A percentile compares a stretch with the other conserved stretches of the same genome.
Evolutionary conservation across 2,888 invertebrate genomes (phyloP).

Genomic region (Bombylius discolor): DNA sequence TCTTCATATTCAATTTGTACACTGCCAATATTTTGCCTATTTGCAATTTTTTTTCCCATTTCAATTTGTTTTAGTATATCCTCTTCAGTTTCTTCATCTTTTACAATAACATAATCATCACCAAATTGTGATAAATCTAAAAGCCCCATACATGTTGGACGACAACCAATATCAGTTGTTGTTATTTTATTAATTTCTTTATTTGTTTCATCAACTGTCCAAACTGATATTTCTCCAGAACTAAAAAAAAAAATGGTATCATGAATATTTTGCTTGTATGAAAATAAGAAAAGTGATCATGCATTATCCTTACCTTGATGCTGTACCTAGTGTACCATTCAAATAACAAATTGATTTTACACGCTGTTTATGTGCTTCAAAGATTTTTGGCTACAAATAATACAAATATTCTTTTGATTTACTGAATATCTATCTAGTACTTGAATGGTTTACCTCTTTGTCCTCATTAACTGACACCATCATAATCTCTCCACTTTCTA

Average conservation of each 20-base stretch:
- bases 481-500: constrained; percentile 59
- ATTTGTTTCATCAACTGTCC: constrained; percentile 37
- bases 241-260: constrained; percentile 32
- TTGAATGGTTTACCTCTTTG: constrained; percentile 26
- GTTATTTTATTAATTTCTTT: constrained; percentile 39
- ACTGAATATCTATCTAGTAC: not conserved
- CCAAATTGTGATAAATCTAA: constrained; percentile 36
- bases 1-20: constrained; percentile 3
- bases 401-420: not conserved
- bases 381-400: constrained; percentile 21
- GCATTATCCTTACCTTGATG: constrained; percentile 41
- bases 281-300: not conserved
- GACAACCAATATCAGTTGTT: constrained; percentile 50
- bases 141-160: constrained; percentile 59
- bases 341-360: constrained; percentile 52
- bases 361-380: constrained; percentile 48
- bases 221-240: constrained; percentile 65
- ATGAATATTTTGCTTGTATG: not conserved
- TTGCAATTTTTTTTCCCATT: not conserved
- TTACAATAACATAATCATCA: constrained; percentile 14
- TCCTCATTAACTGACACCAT: constrained; percentile 43
- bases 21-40: not conserved
- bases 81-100: not conserved
- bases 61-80: too few relatives aligned
- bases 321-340: constrained; percentile 49